phyloP scores from a whole-genome alignment of 2,797 vertebrate species.

The Cuniculus paca region DNA sequence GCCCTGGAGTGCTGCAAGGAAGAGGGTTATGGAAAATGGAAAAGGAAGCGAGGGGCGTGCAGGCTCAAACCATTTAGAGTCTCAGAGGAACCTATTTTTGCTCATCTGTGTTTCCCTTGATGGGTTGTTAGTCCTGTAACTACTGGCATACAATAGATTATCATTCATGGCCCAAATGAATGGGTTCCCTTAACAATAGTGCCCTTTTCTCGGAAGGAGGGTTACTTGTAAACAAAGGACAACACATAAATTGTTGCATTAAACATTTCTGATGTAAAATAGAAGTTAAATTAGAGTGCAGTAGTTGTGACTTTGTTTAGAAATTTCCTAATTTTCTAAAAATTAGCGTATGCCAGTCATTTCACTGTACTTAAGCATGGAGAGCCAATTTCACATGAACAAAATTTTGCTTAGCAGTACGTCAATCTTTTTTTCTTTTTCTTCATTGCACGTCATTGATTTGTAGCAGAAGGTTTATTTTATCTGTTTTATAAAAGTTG shows the following conservation, averaged over 20 bases:
- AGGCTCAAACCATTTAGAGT: slow-evolving; percentile 63
- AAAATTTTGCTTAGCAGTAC: not conserved
- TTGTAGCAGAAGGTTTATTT: not conserved
- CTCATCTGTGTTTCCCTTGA: slow-evolving; percentile 67
- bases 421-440: not conserved
- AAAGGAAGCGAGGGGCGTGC: slow-evolving; percentile 38
- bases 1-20: not conserved
- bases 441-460: not conserved
- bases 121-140: slow-evolving; percentile 70
- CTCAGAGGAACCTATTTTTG: slow-evolving; percentile 73
- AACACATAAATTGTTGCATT: slow-evolving; percentile 67
- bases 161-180: slow-evolving; percentile 78
- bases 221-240: slow-evolving; percentile 67
- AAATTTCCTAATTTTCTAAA: slow-evolving; percentile 55
- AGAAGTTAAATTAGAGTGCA: slow-evolving; percentile 26
- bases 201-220: slow-evolving; percentile 63
- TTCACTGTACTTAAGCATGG: not conserved
- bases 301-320: slow-evolving; percentile 35
- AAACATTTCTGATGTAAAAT: slow-evolving; percentile 61
- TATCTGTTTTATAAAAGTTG: slow-evolving; percentile 36
- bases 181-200: slow-evolving; percentile 74
- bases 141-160: slow-evolving; percentile 70
- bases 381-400: slow-evolving; percentile 21
- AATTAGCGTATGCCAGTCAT: not conserved
- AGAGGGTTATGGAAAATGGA: slow-evolving; percentile 59